These are phyloP conservation scores for Bungarus multicinctus DNA, from an alignment of 2,113 vertebrate genomes.

Conservation along the genomic window DNA sequence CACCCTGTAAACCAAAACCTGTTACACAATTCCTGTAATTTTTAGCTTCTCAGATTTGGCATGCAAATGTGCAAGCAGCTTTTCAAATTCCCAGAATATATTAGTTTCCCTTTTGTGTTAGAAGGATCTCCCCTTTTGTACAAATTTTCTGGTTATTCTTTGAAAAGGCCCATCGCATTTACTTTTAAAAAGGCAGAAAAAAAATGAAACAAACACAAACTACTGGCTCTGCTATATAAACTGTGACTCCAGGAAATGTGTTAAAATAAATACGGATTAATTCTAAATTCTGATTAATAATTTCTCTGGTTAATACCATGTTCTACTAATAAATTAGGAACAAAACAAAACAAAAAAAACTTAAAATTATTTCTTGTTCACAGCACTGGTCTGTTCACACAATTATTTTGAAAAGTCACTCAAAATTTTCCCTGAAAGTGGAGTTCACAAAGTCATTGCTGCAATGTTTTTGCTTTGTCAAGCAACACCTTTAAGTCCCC, in stretches of 20 bases:
- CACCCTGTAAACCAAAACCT: background rate
- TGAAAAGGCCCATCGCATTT: background rate
- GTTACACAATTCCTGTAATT: background rate
- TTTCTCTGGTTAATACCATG: background rate
- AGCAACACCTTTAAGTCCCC: background rate
- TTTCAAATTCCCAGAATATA: conserved; percentile 15
- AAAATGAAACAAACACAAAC: conserved; percentile 7
- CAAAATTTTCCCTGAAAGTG: conserved; percentile 36
- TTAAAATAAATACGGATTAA: background rate
- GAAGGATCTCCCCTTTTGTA: background rate
- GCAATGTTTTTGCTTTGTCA: background rate
- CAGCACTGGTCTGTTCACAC: background rate
- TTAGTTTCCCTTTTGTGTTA: background rate
- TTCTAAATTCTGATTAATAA: background rate
- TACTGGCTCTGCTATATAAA: background rate
- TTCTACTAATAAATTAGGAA: conserved; percentile 15
- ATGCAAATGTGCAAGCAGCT: background rate
- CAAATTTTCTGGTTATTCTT: background rate
- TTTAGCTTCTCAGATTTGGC: conserved; percentile 4
- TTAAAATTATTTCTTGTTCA: conserved; percentile 5
- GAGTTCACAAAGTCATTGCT: background rate
- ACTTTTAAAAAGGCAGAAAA: background rate
- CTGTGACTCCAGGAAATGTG: background rate
- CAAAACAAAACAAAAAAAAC: background rate
- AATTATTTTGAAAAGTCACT: conserved; percentile 17